phyloP scores from a whole-genome alignment of 2,113 vertebrate species.

The Boleophthalmus pectinirostris region DNA sequence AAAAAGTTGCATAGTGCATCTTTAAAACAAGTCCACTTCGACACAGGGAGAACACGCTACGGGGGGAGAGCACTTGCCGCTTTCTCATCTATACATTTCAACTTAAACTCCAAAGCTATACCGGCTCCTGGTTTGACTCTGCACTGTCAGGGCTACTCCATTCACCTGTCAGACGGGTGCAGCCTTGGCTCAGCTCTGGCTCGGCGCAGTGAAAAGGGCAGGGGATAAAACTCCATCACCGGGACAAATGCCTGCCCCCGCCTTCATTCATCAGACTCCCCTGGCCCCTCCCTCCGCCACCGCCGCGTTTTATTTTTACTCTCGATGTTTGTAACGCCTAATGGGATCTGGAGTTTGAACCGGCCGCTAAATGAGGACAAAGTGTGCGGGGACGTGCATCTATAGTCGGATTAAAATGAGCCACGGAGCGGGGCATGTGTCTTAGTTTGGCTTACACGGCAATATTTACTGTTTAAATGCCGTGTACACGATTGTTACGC shows the following conservation, averaged over 20 bases:
- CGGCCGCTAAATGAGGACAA: constrained; percentile 6
- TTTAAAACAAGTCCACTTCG: too few relatives aligned
- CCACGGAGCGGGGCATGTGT: background rate
- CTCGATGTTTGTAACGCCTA: constrained; percentile 5
- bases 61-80: too few relatives aligned
- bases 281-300: constrained; percentile 11
- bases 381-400: constrained; percentile 1
- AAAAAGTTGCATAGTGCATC: too few relatives aligned
- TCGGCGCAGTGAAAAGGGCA: constrained; percentile 69
- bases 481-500: background rate
- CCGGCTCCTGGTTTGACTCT: constrained; percentile 17
- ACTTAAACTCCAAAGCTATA: too few relatives aligned
- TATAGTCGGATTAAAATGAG: background rate
- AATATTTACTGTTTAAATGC: background rate
- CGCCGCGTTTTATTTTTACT: background rate
- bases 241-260: constrained; percentile 60
- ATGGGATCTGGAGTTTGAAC: background rate
- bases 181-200: constrained; percentile 61
- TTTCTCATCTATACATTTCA: too few relatives aligned
- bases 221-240: constrained; percentile 71
- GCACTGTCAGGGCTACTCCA: constrained; percentile 62
- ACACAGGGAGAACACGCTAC: too few relatives aligned
- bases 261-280: constrained; percentile 58
- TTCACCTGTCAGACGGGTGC: constrained; percentile 64
- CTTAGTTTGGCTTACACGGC: background rate